Evolutionary conservation across 2,888 invertebrate genomes (phyloP).

Genomic region (Glyphotaelius pellucidus): DNA sequence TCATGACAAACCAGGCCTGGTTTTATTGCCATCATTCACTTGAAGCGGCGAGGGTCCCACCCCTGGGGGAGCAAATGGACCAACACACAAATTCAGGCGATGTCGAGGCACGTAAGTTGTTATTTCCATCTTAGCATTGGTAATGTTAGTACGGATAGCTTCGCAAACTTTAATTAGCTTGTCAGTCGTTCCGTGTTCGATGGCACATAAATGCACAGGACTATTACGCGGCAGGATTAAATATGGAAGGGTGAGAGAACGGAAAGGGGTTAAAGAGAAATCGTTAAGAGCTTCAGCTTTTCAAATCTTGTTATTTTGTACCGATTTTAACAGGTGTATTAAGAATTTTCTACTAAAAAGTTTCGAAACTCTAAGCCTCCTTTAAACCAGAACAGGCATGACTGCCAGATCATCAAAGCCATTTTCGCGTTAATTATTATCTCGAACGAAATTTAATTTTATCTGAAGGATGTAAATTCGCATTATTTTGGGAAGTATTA

Average conservation of each 20-base stretch:
- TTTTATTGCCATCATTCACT: background rate
- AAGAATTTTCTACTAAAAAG: background rate
- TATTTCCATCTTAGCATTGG: background rate
- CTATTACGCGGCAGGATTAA: background rate
- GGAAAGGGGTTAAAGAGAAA: background rate
- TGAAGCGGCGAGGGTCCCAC: background rate
- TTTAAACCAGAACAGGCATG: background rate
- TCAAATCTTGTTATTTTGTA: background rate
- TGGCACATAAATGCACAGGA: background rate
- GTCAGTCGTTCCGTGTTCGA: background rate
- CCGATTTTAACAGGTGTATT: background rate
- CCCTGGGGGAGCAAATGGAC: background rate
- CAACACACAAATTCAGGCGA: background rate
- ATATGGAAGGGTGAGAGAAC: background rate
- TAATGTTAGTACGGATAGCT: background rate
- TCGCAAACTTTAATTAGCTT: background rate
- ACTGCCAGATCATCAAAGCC: background rate
- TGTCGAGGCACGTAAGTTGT: background rate
- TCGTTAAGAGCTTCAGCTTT: background rate
- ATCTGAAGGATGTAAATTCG: background rate
- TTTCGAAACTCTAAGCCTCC: background rate
- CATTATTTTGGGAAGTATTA: background rate
- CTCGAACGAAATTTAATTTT: background rate
- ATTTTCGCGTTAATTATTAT: background rate
- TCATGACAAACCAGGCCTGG: background rate